Percentiles rank a stretch among this genome's conserved stretches.
Conservation (phyloP, 2,888 invertebrate species). For the Dolichopus griseipennis region DNA sequence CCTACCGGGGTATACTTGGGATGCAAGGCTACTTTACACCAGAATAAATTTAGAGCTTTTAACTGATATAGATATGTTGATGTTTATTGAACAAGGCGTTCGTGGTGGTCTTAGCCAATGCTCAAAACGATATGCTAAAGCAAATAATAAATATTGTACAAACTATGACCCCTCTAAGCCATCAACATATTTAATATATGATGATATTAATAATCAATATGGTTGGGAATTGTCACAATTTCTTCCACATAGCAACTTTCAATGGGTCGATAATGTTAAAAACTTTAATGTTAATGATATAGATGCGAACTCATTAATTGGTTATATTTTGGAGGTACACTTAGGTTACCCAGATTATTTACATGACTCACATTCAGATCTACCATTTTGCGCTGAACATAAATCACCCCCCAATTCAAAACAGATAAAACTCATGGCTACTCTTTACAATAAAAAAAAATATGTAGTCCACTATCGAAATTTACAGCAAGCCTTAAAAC, state of each 20-base stretch:
- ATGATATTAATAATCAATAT: neutral
- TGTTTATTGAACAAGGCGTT: constrained; percentile 13
- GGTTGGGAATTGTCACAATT: too few species aligned
- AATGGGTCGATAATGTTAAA: neutral
- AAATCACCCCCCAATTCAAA: constrained; percentile 18
- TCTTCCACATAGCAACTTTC: neutral
- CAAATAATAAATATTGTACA: constrained; percentile 13
- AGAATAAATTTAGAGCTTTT: constrained; percentile 9
- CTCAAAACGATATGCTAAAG: constrained; percentile 12
- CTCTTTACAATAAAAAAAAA: constrained; percentile 24
- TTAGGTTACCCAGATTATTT: neutral
- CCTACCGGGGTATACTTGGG: neutral
- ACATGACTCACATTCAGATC: too few species aligned
- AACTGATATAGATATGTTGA: constrained; percentile 11
- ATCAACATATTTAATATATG: neutral
- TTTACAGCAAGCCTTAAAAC: constrained; percentile 22
- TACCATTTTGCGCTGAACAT: too few species aligned
- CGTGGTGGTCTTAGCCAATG: constrained; percentile 12
- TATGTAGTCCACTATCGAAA: constrained; percentile 35
- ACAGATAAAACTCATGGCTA: constrained; percentile 26
- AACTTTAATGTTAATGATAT: too few species aligned
- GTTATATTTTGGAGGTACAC: constrained; percentile 29
- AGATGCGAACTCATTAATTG: too few species aligned
- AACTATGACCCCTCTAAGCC: neutral
- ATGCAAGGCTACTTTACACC: constrained; percentile 23